Base-by-base conservation (phyloP, 2,797 vertebrate species). In the Aulostomus chinensis region DNA sequence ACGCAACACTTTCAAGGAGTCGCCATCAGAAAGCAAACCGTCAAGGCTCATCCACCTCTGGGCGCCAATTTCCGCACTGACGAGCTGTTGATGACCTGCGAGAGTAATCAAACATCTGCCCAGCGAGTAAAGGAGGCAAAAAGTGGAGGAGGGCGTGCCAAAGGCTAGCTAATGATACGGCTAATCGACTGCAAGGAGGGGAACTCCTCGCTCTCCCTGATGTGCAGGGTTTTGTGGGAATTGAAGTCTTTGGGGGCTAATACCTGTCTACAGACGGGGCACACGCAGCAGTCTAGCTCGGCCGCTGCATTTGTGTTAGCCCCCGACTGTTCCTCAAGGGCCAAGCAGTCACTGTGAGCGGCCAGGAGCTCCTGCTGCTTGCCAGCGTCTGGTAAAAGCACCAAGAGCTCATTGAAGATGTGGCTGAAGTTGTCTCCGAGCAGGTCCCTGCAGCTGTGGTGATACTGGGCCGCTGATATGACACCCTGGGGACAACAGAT, bases 341-440 rank as follows among this genome's bases (percentile, higher is more conserved):
- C 78, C 40, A 76, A 73, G 76, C 88, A 91, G 82, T 95, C 93
- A 0, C 86, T 85, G 42, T 99, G 96, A 3, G 96, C 97, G 0
- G 86, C 88, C 41, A 99, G 93, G 46, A 99, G 93, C 85, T 99
- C 97, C 85, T 97, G 96, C 80, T 99, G 97, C 78, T 98, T 98
- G 29, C 61, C 79, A 0, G 93, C 94, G 88, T 99, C 97, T 0
- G 97, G 97, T 47, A 99, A 66, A n/a, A 99, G 88, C 38, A 97
- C 96, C 80, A 99, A 77, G 67, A 99, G 85, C 90, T 99, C 97
- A 0, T 91, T 95, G 69, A 99, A 98, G 66, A 99, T 94, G 71
- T 92, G 87, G 86, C 64, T 92, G 50, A 96, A 97, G 89, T 94
- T 90, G 0, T 95, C 94, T 0, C 96, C 96, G 0, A 99, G 93